phyloP scores from a whole-genome alignment of 2,888 invertebrate species.

The Girardia tigrina region DNA sequence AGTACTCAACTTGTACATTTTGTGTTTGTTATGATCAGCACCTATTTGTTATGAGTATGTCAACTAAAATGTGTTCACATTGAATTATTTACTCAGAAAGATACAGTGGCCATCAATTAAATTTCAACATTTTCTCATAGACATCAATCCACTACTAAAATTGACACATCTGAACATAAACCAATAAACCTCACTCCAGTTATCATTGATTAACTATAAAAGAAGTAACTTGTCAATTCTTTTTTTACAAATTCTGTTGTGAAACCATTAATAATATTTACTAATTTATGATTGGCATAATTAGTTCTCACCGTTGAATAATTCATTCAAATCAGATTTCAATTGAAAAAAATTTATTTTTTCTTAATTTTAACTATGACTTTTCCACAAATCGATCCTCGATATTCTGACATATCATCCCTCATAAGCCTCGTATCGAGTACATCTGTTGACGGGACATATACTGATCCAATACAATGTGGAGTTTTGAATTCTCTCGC shows the following conservation, averaged over 20 bases:
- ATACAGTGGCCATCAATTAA: background rate
- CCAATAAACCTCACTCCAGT: conserved; percentile 16
- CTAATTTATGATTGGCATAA: conserved; percentile 4
- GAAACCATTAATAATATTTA: background rate
- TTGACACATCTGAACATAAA: conserved; percentile 23
- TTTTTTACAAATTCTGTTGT: background rate
- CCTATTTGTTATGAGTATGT: conserved; percentile 23
- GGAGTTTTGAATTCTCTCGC: conserved; percentile 14
- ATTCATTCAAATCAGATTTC: background rate
- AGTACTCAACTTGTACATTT: conserved; percentile 5
- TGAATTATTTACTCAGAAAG: conserved; percentile 15
- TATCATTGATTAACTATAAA: conserved; percentile 23
- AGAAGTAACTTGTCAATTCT: background rate
- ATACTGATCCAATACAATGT: background rate
- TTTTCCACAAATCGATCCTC: conserved; percentile 5
- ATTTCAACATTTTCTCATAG: conserved; percentile 23
- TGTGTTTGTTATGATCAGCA: background rate
- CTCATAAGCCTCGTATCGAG: background rate
- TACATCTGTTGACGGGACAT: background rate
- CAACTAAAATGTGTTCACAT: conserved; percentile 19
- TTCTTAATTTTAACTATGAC: background rate
- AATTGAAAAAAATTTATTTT: background rate
- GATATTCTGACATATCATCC: background rate
- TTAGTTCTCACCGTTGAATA: background rate
- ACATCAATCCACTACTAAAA: conserved; percentile 6